Base-by-base conservation (phyloP, 2,797 vertebrate species). In the Antennarius maculatus region DNA sequence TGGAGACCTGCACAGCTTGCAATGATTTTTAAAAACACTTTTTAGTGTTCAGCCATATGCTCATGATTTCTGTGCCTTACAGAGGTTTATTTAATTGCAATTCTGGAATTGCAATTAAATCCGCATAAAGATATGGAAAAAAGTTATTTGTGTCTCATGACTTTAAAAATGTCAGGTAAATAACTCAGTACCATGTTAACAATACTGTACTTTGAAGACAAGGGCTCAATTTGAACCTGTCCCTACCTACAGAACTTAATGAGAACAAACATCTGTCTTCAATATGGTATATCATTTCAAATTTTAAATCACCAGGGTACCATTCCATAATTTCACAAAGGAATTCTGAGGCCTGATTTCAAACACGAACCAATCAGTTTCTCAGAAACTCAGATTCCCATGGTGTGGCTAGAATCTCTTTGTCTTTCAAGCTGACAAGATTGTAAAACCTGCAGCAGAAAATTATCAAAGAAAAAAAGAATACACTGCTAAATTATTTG, bases 181-280 rank as follows among this genome's bases (percentile, higher is more conserved):
- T 67, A 67, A 80, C 71, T 81, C 73, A 74, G 66, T 18, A 6
- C 47, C 43, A 50, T 59, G 61, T 71, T 82, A 69, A 77, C 86
- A 75, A 80, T 61, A 78, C 82, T 81, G 23, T 23, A 23, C 23
- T 23, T 54, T 47, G 67, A 74, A 80, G 58, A 86, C 63, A 74
- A 42, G 46, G 53, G 28, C 75, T 81, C 77, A 66, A 69, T 76
- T 70, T 83, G 81, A 90, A 85, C 75, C 72, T 89, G 80, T 87
- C 84, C 88, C 82, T 73, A 85, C 72, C 49, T 47, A 79, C 75
- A 81, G 62, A 61, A 72, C 91, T 90, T 89, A 91, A 92, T 86
- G 79, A 88, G 80, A 83, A 88, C 81, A 85, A 83, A 88, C 89
- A 83, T 81, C 43, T 61, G 48, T 91, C 82, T 92, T 93, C 84